Base-by-base conservation (phyloP, 2,888 invertebrate species). In the Eristalis intricaria region DNA sequence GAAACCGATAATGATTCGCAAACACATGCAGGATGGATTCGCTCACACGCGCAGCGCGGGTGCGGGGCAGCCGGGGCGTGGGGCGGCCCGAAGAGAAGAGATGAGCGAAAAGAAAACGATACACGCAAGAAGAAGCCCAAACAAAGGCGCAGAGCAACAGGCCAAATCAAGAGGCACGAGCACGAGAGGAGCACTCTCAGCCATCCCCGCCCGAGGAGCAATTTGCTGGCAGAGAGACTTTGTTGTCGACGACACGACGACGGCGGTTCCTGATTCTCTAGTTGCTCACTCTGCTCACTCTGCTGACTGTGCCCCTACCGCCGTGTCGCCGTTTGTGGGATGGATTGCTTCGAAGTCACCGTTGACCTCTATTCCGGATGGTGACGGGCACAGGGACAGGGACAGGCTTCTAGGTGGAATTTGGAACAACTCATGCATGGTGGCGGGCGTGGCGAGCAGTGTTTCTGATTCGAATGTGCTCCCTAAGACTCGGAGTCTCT, bases 1-100 rank as follows among this genome's bases (percentile, higher is more conserved):
- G 70, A 68, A 86, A 82, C 78, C 78, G 86, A 86, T 86, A 86
- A 86, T 83, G 78, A 78, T 78, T 86, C 32, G 69, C 78, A 65
- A 32, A 64, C 77, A 74, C 56, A 74, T 63, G 73, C 81, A 75
- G 29, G 69, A 64, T 29, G 69, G 68, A 77, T 61, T 56, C 40
- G 43, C 63, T 22, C 13, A 29, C 35, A 82, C 56, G 50, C 43
- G 35, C 60, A 58, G 4, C 5, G 5, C 29, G 29, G 29, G 4
- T 26, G 26, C 26, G 26, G 26, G 26, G 26, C 2, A 26, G 26
- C 26, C 26, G 29, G 29, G 29, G 29, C 4, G 29, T 29, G 29
- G 29, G 29, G 5, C 29, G 0, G 29, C 4, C 29, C 29, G 4
- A 60, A 10, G 50, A 50, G 4, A 60, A 10, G 50, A 50, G 58